Evolutionary conservation across 64 coral and sea anemone genomes (phyloP), one percentile per base, ranked within the genome.

Genomic region (Porites australiensis): DNA sequence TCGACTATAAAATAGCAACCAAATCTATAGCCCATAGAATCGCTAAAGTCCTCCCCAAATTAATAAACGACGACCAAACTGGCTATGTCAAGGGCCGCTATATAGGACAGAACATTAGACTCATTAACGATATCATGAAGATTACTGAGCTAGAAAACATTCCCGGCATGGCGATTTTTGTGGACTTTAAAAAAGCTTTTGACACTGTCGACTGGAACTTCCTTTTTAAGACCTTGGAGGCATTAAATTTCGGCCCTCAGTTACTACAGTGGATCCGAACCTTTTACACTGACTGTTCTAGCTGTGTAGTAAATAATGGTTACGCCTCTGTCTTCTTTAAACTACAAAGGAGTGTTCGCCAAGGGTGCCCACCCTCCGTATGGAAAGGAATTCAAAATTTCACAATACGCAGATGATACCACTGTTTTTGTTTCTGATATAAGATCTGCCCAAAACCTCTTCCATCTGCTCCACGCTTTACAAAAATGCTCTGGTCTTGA

Each of bases 181-280:
- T 86, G 3, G 45, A 68, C 46, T 48, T 64, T 86, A 49, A 70
- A 72, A 87, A 87, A 87, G 83, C 83, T 16, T 87, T 87, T 64
- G 64, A 72, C 49, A 87, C 63, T 6, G 37, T 87, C 46, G 64
- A 87, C 23, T 87, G 44, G 83, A 64, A 62, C 9, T 86, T 11
- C 64, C 16, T 68, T 12, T 58, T 16, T 20, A 60, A 60, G 45
- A 59, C 66, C 46, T 72, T 87, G 20, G 20, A 71, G 13, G 66
- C 37, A 15, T 22, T 72, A 8, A 87, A 53, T 72, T 87, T 87
- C 27, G 45, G 83, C 46, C 64, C 83, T 12, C 21, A 20, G 12
- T 21, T 72, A 18, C 49, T 48, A 70, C 70, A 87, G 65, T 72
- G 65, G 83, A 50, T 87, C 47, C 47, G 12, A 15, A 57, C 50